phyloP scores from a whole-genome alignment of 2,888 invertebrate species.

The Notodonta dromedarius region DNA sequence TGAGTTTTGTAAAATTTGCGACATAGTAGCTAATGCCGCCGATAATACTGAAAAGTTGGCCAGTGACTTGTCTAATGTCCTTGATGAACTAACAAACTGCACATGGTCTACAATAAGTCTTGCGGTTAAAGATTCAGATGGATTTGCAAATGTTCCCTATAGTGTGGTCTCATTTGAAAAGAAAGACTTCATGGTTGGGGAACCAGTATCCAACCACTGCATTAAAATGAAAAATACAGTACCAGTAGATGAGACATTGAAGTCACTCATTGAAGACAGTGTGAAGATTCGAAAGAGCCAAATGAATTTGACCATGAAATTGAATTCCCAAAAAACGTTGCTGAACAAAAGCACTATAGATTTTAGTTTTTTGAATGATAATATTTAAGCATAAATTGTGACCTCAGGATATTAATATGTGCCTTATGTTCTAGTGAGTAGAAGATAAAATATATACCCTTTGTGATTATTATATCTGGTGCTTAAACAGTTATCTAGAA shows the following conservation, averaged over 20 bases:
- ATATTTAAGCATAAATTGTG: constrained; percentile 21
- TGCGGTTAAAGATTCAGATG: constrained; percentile 64
- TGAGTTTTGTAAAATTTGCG: constrained; percentile 73
- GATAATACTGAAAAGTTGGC: constrained; percentile 66
- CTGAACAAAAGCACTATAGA: constrained; percentile 61
- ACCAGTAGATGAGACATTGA: constrained; percentile 61
- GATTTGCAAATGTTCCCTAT: constrained; percentile 68
- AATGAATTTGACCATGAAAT: constrained; percentile 57
- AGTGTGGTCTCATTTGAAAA: constrained; percentile 78
- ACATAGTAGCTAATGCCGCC: constrained; percentile 65
- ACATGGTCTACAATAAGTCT: constrained; percentile 73
- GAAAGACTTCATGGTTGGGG: constrained; percentile 76
- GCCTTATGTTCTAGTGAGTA: not conserved
- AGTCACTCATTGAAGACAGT: constrained; percentile 74
- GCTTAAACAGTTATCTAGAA: constrained; percentile 4
- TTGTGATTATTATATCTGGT: constrained; percentile 4
- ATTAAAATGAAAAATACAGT: constrained; percentile 52
- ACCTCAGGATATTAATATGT: not conserved
- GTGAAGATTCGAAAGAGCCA: constrained; percentile 68
- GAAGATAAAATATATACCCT: not conserved
- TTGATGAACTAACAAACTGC: constrained; percentile 67
- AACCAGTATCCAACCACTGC: constrained; percentile 65
- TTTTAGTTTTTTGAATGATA: constrained; percentile 69
- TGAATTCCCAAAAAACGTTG: constrained; percentile 64
- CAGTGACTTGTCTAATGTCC: constrained; percentile 51